Evolutionary conservation across 2,113 vertebrate genomes (phyloP).

Genomic region (Gymnocephalus cernua): DNA sequence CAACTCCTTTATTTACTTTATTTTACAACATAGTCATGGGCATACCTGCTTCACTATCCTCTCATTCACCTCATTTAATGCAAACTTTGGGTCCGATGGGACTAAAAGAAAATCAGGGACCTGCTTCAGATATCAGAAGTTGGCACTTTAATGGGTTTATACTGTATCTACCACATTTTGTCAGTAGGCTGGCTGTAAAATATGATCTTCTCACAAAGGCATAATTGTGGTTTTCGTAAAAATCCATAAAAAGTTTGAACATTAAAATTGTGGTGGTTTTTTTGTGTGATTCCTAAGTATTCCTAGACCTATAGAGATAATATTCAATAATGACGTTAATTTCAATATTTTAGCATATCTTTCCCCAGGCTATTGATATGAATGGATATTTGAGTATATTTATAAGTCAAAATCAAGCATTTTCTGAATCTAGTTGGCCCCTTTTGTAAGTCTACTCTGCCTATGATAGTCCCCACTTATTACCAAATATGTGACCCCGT

Average conservation of each 20-base stretch:
- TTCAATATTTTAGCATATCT: conserved; percentile 53
- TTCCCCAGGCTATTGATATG: conserved; percentile 3
- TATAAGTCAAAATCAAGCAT: background rate
- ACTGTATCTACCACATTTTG: conserved; percentile 26
- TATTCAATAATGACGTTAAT: conserved; percentile 23
- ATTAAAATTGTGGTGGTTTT: background rate
- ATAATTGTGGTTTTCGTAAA: conserved; percentile 19
- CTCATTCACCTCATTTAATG: conserved; percentile 57
- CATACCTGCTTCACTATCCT: conserved; percentile 40
- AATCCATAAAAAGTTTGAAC: background rate
- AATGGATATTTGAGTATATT: conserved; percentile 6
- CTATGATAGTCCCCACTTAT: conserved; percentile 7
- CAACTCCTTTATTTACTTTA: conserved; percentile 55
- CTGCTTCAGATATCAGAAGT: conserved; percentile 56
- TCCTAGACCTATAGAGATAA: background rate
- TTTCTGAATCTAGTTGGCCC: background rate
- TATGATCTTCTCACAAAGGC: background rate
- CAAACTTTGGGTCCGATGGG: conserved; percentile 51
- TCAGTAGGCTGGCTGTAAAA: conserved; percentile 41
- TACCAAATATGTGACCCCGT: background rate
- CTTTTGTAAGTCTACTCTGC: conserved; percentile 27
- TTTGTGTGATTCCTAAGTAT: background rate
- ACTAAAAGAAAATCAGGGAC: conserved; percentile 69
- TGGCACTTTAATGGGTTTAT: conserved; percentile 52
- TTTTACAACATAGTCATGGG: conserved; percentile 61